Evolutionary conservation across 2,888 invertebrate species (phyloP), one percentile per base, ranked within the genome.

Genomic region (Eupithecia vulgata): DNA sequence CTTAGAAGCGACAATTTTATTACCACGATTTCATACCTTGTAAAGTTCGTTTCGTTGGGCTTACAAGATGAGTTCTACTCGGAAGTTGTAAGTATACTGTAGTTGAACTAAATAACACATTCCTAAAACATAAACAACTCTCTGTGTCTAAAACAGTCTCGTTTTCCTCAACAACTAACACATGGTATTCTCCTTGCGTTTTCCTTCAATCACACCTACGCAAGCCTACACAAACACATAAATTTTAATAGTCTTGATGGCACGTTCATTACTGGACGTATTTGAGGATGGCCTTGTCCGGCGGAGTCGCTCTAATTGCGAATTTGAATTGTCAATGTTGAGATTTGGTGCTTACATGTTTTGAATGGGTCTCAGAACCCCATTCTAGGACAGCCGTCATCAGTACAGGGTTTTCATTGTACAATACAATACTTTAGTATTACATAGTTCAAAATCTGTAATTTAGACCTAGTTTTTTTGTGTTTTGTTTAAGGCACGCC

Each of bases 201-300:
- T 62, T 65, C 66, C 75, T 65, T 73, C 71, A 68, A 68, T 71
- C 73, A 68, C 75, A 21, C 73, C 72, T 68, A 73, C 71, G 66
- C 30, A 70, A 52, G 67, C 70, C 66, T 59, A 57, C 40, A 62
- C 68, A 68, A 73, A 71, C 72, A 73, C 73, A 76, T 76, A 70
- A 70, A 76, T 76, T 76, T 76, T 74, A 76, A 76, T 74, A 72
- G 72, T 65, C 70, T 40, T 74, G 68, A 70, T 76, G 64, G 71
- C 67, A 73, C 52, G 73, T 70, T 76, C 71, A 73, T 76, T 76
- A 76, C 73, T 30, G 52, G 15, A 40, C 15, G 57, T 52, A 68
- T 67, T 74, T 68, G 72, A 70, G 48, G 48, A 66, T 70, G 17
- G 37, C n/a, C 64, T 64, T 5, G n/a, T 37, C 37, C 21, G n/a